Evolutionary conservation across 2,797 vertebrate genomes (phyloP).

Genomic region (Gephyroberyx darwinii): DNA sequence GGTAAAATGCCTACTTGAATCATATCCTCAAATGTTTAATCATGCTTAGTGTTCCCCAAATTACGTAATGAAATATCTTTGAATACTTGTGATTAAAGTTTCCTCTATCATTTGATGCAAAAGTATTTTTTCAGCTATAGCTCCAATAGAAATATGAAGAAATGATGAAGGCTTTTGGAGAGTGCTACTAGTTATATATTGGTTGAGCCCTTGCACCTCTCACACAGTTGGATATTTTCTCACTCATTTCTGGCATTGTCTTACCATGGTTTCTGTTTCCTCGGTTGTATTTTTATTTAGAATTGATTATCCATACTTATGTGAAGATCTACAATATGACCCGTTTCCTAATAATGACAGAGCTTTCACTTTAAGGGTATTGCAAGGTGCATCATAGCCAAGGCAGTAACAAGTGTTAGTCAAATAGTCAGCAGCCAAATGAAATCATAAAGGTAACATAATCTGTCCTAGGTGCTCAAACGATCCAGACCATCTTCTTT

Average conservation of each 20-base stretch:
- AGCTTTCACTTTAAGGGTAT: too few species aligned
- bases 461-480: not conserved
- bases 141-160: not conserved
- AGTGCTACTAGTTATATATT: too few species aligned
- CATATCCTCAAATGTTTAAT: constrained; percentile 76
- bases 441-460: not conserved
- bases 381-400: not conserved
- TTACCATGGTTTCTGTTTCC: too few species aligned
- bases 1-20: constrained; percentile 76
- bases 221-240: too few species aligned
- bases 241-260: not conserved
- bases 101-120: not conserved
- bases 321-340: not conserved
- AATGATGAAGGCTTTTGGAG: too few species aligned
- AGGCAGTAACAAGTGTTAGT: too few species aligned
- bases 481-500: not conserved
- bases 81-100: constrained; percentile 33
- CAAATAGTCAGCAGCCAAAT: not conserved
- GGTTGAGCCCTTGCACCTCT: too few species aligned
- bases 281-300: not conserved
- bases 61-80: constrained; percentile 44
- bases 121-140: not conserved
- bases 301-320: not conserved
- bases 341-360: too few species aligned
- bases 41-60: constrained; percentile 64